A percentile compares a stretch with the other conserved stretches of the same genome.
Evolutionary conservation across 2,888 invertebrate genomes (phyloP).

Genomic region (Himalopsyche japonica): DNA sequence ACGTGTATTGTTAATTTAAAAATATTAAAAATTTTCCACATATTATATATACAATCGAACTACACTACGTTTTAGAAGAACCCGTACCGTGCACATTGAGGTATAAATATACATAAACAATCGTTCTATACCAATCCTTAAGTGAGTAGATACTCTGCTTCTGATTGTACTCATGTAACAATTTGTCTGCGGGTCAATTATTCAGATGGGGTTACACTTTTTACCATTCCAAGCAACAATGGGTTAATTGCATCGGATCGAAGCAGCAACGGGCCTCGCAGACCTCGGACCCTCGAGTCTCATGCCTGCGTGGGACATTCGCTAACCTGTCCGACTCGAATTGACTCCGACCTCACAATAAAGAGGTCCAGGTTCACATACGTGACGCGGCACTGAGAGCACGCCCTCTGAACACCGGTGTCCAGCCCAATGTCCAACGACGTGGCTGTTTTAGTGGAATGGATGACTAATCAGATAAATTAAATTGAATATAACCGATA

Average conservation of each 20-base stretch:
- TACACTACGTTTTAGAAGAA: too few relatives aligned
- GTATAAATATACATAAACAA: too few relatives aligned
- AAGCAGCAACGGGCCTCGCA: not conserved
- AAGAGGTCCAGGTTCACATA: not conserved
- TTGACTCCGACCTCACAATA: not conserved
- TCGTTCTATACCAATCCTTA: too few relatives aligned
- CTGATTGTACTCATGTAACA: not conserved
- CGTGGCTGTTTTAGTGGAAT: too few relatives aligned
- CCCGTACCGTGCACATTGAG: too few relatives aligned
- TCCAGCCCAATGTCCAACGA: too few relatives aligned
- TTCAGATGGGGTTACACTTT: not conserved
- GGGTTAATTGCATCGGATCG: not conserved
- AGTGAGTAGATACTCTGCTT: not conserved
- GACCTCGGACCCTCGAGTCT: not conserved
- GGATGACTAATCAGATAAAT: too few relatives aligned
- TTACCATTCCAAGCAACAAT: not conserved
- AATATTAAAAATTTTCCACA: too few relatives aligned
- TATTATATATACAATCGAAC: too few relatives aligned
- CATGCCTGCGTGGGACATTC: not conserved
- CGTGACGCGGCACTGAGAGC: not conserved
- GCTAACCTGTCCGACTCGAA: not conserved
- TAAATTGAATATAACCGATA: too few relatives aligned
- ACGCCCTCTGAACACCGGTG: not conserved
- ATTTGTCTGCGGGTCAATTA: not conserved
- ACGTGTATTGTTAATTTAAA: too few relatives aligned